Conservation (phyloP, 2,113 vertebrate species). For the Calyptommatus sinebrachiatus region DNA sequence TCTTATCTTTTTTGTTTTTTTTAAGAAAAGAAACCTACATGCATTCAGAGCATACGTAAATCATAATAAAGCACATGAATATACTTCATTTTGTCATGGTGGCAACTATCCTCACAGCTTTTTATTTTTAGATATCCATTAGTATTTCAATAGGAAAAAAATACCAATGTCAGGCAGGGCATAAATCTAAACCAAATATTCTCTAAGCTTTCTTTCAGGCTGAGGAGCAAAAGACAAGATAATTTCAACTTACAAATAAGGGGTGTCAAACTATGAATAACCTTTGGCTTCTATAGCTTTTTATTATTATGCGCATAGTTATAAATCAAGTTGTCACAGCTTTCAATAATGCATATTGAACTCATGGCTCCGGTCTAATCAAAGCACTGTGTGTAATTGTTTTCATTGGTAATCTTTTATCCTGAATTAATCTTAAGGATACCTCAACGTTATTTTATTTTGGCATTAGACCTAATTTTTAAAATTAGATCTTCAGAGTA, state of each 20-base stretch:
- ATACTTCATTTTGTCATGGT: conserved; percentile 33
- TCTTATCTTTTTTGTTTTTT: conserved; percentile 1
- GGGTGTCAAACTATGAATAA: conserved; percentile 33
- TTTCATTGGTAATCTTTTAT: neutral
- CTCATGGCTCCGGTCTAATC: neutral
- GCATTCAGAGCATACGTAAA: conserved; percentile 27
- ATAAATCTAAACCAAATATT: conserved; percentile 31
- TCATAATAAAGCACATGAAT: conserved; percentile 13
- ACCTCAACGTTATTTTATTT: neutral
- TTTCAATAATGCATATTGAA: neutral
- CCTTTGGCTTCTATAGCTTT: conserved; percentile 43
- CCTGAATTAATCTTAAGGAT: neutral
- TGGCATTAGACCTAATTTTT: no score
- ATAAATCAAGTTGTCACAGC: conserved; percentile 36
- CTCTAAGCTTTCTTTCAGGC: conserved; percentile 37
- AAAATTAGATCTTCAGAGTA: no score
- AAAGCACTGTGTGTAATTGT: neutral
- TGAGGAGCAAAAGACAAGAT: conserved; percentile 48
- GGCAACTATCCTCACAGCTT: conserved; percentile 16
- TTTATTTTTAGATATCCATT: conserved; percentile 38
- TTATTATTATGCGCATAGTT: conserved; percentile 32
- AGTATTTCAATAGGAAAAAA: conserved; percentile 34
- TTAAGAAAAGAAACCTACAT: neutral
- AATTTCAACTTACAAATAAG: conserved; percentile 53
- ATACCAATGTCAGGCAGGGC: neutral